These are phyloP conservation scores for Penaeus indicus DNA, from an alignment of 1,140 invertebrate genomes.

Conservation along the genomic window DNA sequence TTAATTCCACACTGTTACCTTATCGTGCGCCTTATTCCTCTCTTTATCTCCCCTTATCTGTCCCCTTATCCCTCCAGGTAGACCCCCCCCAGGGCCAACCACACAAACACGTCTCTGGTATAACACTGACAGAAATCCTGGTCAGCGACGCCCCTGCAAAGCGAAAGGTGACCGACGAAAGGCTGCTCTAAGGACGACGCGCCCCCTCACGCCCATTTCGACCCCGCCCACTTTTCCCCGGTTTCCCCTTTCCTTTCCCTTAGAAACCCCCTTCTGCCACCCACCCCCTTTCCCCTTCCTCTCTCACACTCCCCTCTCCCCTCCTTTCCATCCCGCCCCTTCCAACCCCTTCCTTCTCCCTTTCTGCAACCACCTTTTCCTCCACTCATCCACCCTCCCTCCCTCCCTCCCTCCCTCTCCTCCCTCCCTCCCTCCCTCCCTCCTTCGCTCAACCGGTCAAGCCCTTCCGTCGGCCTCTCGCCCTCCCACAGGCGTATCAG, in stretches of 20 bases:
- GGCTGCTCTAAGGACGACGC: too few species aligned
- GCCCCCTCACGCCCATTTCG: too few species aligned
- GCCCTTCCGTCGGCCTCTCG: not conserved
- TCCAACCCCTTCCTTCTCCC: too few species aligned
- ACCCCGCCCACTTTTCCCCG: too few species aligned
- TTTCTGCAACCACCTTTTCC: too few species aligned
- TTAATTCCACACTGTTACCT: not conserved
- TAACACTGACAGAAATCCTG: not conserved
- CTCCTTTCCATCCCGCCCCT: too few species aligned
- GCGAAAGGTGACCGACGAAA: too few species aligned
- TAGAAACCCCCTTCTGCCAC: too few species aligned
- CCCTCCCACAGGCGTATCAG: not conserved
- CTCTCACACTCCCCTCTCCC: too few species aligned
- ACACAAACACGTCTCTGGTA: not conserved
- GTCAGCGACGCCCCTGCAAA: too few species aligned
- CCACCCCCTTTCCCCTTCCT: too few species aligned
- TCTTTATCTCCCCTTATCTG: not conserved
- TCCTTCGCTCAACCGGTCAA: not conserved
- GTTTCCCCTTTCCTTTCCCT: too few species aligned
- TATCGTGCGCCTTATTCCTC: not conserved
- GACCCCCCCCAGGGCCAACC: not conserved
- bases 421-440: not conserved
- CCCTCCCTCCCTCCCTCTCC: not conserved
- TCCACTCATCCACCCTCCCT: not conserved
- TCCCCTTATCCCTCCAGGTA: not conserved